These are phyloP conservation scores for Numenius arquata DNA, from an alignment of 2,113 vertebrate species.

Conservation along the genomic window DNA sequence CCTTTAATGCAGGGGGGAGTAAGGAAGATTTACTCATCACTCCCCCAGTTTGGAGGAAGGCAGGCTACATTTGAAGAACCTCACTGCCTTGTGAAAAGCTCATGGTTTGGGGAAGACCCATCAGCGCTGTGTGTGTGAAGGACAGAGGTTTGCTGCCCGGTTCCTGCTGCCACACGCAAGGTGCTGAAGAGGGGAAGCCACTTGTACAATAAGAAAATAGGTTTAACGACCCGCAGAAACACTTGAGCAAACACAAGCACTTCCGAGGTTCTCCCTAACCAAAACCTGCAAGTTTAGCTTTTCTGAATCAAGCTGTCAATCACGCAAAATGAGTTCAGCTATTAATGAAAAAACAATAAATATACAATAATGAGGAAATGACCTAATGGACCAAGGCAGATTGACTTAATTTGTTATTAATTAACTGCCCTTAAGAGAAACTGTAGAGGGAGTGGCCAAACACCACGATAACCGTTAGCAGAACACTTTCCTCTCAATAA, in stretches of 20 bases:
- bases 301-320: slow-evolving; percentile 14
- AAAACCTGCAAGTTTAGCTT: not conserved
- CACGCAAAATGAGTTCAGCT: slow-evolving; percentile 37
- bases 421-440: slow-evolving; percentile 47
- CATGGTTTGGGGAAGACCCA: not conserved
- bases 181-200: slow-evolving; percentile 20
- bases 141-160: not conserved
- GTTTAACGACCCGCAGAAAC: not conserved
- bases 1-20: not conserved
- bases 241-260: not conserved
- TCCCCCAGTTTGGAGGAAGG: not conserved
- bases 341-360: slow-evolving; percentile 61
- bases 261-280: not conserved
- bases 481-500: not conserved
- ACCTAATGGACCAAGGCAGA: slow-evolving; percentile 45
- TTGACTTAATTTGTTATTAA: slow-evolving; percentile 63
- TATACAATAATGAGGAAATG: slow-evolving; percentile 53
- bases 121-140: not conserved
- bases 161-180: not conserved
- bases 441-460: not conserved
- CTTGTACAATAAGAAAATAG: not conserved
- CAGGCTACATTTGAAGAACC: not conserved
- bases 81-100: rapidly evolving
- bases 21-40: not conserved
- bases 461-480: slow-evolving; percentile 28